Conservation (phyloP, 1,140 invertebrate species). For the Drosophila sp. region DNA sequence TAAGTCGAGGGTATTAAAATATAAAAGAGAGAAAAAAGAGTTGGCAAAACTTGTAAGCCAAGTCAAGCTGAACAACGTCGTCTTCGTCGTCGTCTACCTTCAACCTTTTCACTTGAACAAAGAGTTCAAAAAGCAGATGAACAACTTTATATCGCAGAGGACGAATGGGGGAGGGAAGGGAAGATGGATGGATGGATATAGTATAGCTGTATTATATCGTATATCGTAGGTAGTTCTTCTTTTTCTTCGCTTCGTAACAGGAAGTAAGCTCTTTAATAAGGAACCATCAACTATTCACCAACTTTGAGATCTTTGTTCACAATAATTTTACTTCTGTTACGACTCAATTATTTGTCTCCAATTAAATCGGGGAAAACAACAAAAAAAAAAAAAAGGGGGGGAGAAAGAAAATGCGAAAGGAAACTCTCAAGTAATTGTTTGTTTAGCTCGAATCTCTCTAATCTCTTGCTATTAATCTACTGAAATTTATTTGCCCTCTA, state of each 20-base stretch:
- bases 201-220: background rate
- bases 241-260: constrained; percentile 15
- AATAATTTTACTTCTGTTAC: constrained; percentile 11
- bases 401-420: constrained; percentile 13
- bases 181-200: too few species aligned
- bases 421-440: constrained; percentile 22
- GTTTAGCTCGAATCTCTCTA: constrained; percentile 33
- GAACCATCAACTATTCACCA: constrained; percentile 1
- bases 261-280: constrained; percentile 7
- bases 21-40: constrained; percentile 26
- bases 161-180: background rate
- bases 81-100: constrained; percentile 46
- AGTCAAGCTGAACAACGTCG: constrained; percentile 32
- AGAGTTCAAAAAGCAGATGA: constrained; percentile 44
- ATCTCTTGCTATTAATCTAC: constrained; percentile 59
- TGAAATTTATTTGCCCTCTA: constrained; percentile 48
- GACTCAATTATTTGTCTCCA: constrained; percentile 21
- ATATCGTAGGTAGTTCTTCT: constrained; percentile 22
- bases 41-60: constrained; percentile 65
- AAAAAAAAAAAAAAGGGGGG: background rate
- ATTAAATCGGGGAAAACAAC: constrained; percentile 1
- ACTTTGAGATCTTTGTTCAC: background rate
- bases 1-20: background rate
- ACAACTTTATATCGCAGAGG: constrained; percentile 32
- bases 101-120: constrained; percentile 65